Evolutionary conservation across 1,140 invertebrate species (phyloP), one percentile per base, ranked within the genome.

Genomic region (Drosophila arawakana): DNA sequence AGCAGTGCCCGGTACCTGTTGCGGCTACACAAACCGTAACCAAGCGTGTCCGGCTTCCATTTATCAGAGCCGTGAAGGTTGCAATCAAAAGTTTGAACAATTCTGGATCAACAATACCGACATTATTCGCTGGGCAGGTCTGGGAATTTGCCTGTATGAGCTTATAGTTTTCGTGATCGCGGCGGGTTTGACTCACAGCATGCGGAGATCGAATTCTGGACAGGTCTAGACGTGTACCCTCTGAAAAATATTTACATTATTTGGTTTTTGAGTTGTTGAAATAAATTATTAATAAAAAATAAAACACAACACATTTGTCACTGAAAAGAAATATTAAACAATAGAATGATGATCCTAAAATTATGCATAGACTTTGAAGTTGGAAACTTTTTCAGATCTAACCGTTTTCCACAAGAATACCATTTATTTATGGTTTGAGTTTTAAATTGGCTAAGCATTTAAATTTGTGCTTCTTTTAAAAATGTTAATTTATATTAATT

Each of bases 1-100:
- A 0, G 7, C 43, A 21, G 89, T 91, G 11, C 91, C 90, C 34
- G 82, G 73, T 13, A 93, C 89, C 52, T 95, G 94, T 77, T 93
- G 93, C 54, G 80, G 84, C 7, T 72, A 37, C 92, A 13, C 70
- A 39, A 60, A 60, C 93, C 78, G 78, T 4, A 91, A 72, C 75
- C 83, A 6, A 34, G 71, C 2, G 3, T 92, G 91, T 35, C 10
- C 21, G 0, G 7, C 62, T 0, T n/a, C 5, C 39, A 76, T 85
- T 10, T 92, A 92, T 60, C 80, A 92, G 7, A 81, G 81, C 1
- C 61, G 49, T 8, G 37, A 47, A n/a, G 89, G 89, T 13, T 91
- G 89, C 34, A 73, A 49, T 35, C 2, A 18, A 0, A 78, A 76
- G 18, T 89, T 91, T 39, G 41, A 21, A 3, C 43, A 78, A 0